Conservation (phyloP, 1,140 invertebrate species). For the Lordiphosa stackelbergi region DNA sequence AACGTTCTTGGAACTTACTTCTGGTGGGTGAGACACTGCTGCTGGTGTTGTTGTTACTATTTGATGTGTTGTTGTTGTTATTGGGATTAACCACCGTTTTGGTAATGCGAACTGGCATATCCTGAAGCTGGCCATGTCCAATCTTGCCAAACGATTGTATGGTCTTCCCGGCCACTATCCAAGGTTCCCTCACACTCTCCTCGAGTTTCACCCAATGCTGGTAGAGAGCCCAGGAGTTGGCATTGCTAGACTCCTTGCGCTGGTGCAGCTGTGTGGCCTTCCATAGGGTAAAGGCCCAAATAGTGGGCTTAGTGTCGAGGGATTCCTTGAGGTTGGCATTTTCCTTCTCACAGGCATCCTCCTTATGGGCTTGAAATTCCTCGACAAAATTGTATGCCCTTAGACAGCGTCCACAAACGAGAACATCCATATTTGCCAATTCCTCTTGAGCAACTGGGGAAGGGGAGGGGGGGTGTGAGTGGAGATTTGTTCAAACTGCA, state of each 20-base stretch:
- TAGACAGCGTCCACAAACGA: slow-evolving; percentile 89
- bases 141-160: slow-evolving; percentile 84
- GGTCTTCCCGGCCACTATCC: slow-evolving; percentile 86
- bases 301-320: slow-evolving; percentile 86
- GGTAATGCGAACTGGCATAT: slow-evolving; percentile 77
- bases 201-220: slow-evolving; percentile 89
- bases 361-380: slow-evolving; percentile 86
- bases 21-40: slow-evolving; percentile 40
- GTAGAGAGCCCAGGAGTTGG: slow-evolving; percentile 87
- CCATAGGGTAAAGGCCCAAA: slow-evolving; percentile 90
- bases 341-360: slow-evolving; percentile 80
- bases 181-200: slow-evolving; percentile 83
- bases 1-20: slow-evolving; percentile 34
- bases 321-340: slow-evolving; percentile 79
- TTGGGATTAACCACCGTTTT: slow-evolving; percentile 75
- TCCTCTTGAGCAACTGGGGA: slow-evolving; percentile 83
- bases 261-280: slow-evolving; percentile 81
- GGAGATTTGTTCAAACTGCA: slow-evolving; percentile 3
- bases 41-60: slow-evolving; percentile 53
- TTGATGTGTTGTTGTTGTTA: slow-evolving; percentile 48
- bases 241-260: slow-evolving; percentile 77
- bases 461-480: neutral
- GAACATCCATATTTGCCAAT: slow-evolving; percentile 85
- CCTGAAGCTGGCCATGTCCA: slow-evolving; percentile 73
- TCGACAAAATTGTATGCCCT: slow-evolving; percentile 87